Conservation (phyloP, 53 echinoderm and acorn worm species). For the Holothuria scabra region DNA sequence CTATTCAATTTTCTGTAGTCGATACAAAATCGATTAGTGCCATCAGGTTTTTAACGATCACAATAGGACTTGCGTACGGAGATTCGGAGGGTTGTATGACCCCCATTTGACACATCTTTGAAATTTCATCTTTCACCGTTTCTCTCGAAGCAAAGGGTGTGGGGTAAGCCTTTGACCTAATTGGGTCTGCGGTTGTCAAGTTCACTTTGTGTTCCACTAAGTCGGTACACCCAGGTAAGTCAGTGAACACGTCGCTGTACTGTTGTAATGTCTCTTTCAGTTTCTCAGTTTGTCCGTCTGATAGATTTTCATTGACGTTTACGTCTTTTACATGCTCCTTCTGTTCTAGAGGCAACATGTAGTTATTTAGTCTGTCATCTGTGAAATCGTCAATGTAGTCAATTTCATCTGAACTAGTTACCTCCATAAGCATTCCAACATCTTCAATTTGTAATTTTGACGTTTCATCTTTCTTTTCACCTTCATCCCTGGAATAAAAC, state of each 20-base stretch:
- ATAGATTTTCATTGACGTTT: background rate
- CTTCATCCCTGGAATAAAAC: background rate
- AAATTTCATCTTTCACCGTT: background rate
- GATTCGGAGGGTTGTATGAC: constrained; percentile 58
- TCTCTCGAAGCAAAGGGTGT: background rate
- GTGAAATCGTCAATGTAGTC: no score
- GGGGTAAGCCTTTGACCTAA: constrained; percentile 15
- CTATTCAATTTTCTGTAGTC: no score
- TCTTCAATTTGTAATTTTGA: no score
- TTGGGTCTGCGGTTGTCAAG: background rate
- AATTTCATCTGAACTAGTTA: no score
- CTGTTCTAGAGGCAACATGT: no score
- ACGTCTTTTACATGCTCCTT: no score
- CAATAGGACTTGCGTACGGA: constrained; percentile 64
- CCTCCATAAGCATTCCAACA: no score
- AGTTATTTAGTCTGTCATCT: no score
- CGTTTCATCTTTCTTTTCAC: no score
- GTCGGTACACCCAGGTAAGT: constrained; percentile 19
- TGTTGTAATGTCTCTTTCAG: background rate
- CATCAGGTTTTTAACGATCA: constrained; percentile 62
- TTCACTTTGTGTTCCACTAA: background rate
- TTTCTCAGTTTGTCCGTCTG: background rate
- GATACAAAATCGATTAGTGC: constrained; percentile 59
- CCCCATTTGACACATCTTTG: constrained; percentile 41
- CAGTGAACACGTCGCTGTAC: constrained; percentile 7